phyloP scores from a whole-genome alignment of 2,113 vertebrate species.

The Gavia stellata region DNA sequence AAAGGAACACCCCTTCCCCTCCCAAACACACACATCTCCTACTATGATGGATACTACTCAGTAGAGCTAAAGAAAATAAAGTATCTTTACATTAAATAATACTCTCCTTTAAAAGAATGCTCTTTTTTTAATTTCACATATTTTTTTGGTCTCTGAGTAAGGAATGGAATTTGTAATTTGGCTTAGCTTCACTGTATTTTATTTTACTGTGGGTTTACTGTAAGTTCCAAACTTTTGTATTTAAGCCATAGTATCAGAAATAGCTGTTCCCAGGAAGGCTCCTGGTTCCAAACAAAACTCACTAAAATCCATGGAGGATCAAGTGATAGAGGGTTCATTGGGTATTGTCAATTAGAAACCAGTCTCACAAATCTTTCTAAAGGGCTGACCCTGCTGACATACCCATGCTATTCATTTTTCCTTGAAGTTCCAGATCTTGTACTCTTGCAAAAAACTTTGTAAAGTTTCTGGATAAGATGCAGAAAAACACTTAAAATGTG shows the following conservation, averaged over 20 bases:
- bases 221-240: not conserved
- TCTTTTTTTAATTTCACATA: not conserved
- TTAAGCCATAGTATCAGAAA: not conserved
- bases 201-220: not conserved
- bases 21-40: not conserved
- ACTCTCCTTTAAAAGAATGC: not conserved
- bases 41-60: not conserved
- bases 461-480: not conserved
- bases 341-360: not conserved
- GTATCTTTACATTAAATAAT: not conserved
- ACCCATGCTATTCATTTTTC: fast-evolving
- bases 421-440: not conserved
- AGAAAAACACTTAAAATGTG: not conserved
- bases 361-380: not conserved
- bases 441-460: not conserved
- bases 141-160: not conserved
- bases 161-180: not conserved
- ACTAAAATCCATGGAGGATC: not conserved
- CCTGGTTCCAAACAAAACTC: not conserved
- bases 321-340: not conserved
- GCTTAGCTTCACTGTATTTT: not conserved
- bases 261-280: not conserved
- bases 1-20: not conserved
- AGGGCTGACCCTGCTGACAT: not conserved
- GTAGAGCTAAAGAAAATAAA: not conserved